Evolutionary conservation across 1,140 invertebrate species (phyloP), one percentile per base, ranked within the genome.

Genomic region (Nomia melanderi): DNA sequence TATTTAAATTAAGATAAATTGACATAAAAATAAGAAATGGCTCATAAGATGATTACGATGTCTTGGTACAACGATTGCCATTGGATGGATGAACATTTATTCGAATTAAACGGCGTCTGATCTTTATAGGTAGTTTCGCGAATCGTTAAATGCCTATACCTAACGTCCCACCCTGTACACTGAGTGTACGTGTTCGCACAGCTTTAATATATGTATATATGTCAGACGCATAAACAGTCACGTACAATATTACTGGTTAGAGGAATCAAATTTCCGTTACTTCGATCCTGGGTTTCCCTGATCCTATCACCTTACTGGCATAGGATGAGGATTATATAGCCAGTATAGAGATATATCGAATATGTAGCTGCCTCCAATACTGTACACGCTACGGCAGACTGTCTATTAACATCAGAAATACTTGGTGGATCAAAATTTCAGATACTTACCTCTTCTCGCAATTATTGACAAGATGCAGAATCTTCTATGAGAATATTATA

Each of bases 261-360:
- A 70, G 81, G 60, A 83, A 83, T 83, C 70, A 82, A 83, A 83
- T 83, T 83, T 83, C 81, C 81, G 81, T 83, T 82, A 82, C 69
- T 83, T 82, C 81, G 80, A 78, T 82, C 65, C 60, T 29, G 44
- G 59, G 47, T 83, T 74, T 82, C 67, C 74, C 39, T 53, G 76
- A 83, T 78, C 75, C 65, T 74, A 82, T 82, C 76, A 36, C 27
- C 36, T 41, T n/a, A 41, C 66, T 54, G 27, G 23, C 33, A 62
- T 39, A 23, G 23, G 25, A 56, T 14, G 70, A 12, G 39, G 54
- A n/a, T 17, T 53, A 17, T 36, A 36, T 36, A 60, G 20, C 7
- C 9, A 20, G 1, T 25, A 12, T 27, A 57, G 2, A 57, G 50
- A 31, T 57, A 56, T 25, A 25, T 4, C 23, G 0, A 67, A 54